Base-by-base conservation (phyloP, 1,140 invertebrate species). In the Drosophila chauvacae region DNA sequence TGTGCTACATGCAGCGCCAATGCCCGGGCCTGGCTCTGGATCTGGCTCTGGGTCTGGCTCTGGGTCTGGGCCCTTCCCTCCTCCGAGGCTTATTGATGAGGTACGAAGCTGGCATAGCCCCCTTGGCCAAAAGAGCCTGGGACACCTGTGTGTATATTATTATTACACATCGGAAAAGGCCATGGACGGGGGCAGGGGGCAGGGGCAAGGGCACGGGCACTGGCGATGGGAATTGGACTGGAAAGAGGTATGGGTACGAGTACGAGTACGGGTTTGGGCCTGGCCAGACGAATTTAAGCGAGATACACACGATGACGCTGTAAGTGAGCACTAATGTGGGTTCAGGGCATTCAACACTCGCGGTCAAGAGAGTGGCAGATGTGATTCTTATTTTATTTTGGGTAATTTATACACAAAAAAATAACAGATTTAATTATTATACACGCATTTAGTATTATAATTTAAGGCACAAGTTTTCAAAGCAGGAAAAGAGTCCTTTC, bases 131-230 rank as follows among this genome's bases (percentile, higher is more conserved):
- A 86, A 79, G 53, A 70, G 80, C 66, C 76, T 66, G 85, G 80
- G 77, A 88, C 84, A 88, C 84, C 84, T 88, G 84, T 88, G 84
- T 88, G 84, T 88, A 88, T 88, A 83, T 88, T 88, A 88, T 88
- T 88, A 88, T 88, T 88, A 88, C 84, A 88, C 84, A 86, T 86
- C 61, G 65, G 45, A 11, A 57, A 51, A 41, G 30, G 60, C 28
- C 41, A 51, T 10, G 39, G 18, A 42, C 18, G 7, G 42, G 39
- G 48, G 44, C 39, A 58, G 23, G 7, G 7, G 42, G 56, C 62
- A 41, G 16, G 44, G 39, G n/a, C 62, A 51, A 26, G 57, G 44
- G 53, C 50, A 63, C 37, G 44, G 58, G 61, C 23, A 51, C 41
- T 41, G 11, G 37, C 39, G 23, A 55, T 74, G 60, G 53, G 53